Conservation (phyloP, 2,113 vertebrate genomes). For the Chloropsis hardwickii region DNA sequence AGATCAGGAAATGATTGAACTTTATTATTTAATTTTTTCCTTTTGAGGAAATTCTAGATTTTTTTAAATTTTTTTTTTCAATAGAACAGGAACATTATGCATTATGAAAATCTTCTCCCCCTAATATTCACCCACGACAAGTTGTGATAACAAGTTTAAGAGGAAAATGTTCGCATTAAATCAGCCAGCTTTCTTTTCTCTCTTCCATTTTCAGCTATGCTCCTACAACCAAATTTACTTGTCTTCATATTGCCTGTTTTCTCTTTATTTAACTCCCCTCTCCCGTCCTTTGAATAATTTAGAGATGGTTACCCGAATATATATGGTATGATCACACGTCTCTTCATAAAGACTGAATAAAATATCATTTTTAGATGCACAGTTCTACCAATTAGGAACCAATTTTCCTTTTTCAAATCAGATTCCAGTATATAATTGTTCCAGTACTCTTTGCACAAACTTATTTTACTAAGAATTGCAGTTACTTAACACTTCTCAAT, state of each 20-base stretch:
- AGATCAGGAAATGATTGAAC: not conserved
- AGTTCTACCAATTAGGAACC: not conserved
- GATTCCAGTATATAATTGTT: not conserved
- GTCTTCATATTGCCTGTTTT: not conserved
- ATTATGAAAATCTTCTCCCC: not conserved
- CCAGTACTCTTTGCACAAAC: not conserved
- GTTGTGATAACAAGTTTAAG: accelerated
- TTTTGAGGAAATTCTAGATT: not conserved
- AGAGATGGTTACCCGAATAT: not conserved
- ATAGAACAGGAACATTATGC: not conserved
- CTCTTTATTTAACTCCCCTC: not conserved
- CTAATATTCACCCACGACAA: not conserved
- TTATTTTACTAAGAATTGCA: not conserved
- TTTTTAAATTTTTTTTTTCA: not conserved
- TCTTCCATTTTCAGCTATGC: not conserved
- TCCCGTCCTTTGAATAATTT: not conserved
- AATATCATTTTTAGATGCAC: not conserved
- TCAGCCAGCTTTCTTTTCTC: not conserved
- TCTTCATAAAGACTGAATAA: not conserved
- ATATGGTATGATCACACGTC: not conserved
- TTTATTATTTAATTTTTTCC: not conserved
- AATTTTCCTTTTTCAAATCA: not conserved
- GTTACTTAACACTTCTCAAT: not conserved
- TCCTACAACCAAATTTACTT: not conserved
- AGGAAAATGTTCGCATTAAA: not conserved